These are phyloP conservation scores for Enteromius fasciolatus DNA, from an alignment of 2,797 vertebrate genomes.

Conservation along the genomic window DNA sequence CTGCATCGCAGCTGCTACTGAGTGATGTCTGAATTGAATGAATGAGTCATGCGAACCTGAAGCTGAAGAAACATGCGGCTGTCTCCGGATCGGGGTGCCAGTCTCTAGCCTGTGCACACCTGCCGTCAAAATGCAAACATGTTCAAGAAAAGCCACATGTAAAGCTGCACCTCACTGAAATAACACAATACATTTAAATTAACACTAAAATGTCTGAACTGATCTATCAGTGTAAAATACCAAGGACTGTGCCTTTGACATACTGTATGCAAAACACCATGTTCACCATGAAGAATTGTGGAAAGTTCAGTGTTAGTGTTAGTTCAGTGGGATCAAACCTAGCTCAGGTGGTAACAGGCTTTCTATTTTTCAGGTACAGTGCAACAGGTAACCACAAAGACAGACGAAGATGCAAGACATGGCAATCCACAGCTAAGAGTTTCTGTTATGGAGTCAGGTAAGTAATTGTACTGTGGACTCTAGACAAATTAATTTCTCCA, in stretches of 20 bases:
- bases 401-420: background rate
- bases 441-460: background rate
- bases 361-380: background rate
- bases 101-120: conserved; percentile 77
- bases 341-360: background rate
- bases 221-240: background rate
- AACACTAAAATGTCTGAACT: background rate
- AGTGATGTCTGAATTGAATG: conserved; percentile 1
- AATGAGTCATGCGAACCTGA: conserved; percentile 74
- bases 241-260: background rate
- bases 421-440: background rate
- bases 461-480: background rate
- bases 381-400: background rate
- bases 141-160: background rate
- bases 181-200: background rate
- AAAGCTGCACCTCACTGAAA: background rate
- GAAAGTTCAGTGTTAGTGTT: too few relatives aligned
- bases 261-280: background rate
- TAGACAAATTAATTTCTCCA: background rate
- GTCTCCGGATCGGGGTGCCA: conserved; percentile 71
- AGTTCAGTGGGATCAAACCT: background rate
- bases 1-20: conserved; percentile 64
- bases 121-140: conserved; percentile 53
- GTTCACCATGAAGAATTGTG: too few relatives aligned
- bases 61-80: conserved; percentile 67